Evolutionary conservation across 35 echinoderm and acorn worm species (phyloP).

Genomic region (Diadema setosum): DNA sequence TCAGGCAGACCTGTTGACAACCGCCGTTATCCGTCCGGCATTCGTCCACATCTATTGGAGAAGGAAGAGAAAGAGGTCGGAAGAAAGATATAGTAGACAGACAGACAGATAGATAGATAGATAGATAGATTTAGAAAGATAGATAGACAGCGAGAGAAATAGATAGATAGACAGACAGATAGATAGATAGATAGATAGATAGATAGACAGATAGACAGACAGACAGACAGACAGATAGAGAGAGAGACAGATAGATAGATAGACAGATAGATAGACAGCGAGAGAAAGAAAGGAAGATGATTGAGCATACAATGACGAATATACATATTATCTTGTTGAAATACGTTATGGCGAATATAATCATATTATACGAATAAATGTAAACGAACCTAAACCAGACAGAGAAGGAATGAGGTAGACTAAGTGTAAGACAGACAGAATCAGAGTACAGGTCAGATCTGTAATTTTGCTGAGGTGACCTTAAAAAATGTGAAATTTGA

Average conservation of each 20-base stretch:
- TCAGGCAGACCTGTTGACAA: slow-evolving; percentile 70
- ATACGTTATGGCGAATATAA: no score
- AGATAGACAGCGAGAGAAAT: neutral
- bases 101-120: neutral
- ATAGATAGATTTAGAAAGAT: neutral
- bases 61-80: neutral
- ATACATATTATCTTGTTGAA: neutral
- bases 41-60: slow-evolving; percentile 56
- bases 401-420: no score
- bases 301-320: neutral
- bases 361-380: no score
- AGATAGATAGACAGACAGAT: neutral
- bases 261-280: no score
- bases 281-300: neutral
- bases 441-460: no score
- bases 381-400: no score
- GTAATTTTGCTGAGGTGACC: no score
- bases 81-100: neutral
- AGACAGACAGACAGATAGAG: neutral
- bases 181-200: neutral
- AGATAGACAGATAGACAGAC: neutral
- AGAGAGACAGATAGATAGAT: neutral
- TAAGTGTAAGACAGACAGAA: no score
- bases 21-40: slow-evolving; percentile 63
- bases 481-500: no score